Base-by-base conservation (phyloP, 1,140 invertebrate genomes). In the Drosophila albomicans region DNA sequence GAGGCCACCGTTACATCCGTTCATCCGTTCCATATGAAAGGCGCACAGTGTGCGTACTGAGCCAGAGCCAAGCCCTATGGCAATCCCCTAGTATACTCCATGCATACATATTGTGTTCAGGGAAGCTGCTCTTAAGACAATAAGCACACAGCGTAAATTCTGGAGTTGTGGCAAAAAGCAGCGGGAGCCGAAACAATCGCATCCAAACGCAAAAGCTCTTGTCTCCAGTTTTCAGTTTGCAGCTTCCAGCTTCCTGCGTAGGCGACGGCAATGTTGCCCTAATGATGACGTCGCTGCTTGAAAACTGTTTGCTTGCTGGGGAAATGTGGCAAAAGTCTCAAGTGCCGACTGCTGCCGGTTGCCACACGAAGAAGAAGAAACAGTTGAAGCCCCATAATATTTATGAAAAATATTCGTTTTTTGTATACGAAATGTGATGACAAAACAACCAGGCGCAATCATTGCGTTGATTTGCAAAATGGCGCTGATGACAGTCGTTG, bases 391-490 rank as follows among this genome's bases (percentile, higher is more conserved):
- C 59, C 75, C 75, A 72, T 79, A 76, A 85, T 79, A 89, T 89
- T 89, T 89, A 89, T 89, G 68, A 78, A 89, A 88, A 85, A 81
- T 79, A 79, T 81, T 61, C 20, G 10, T 25, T 38, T 45, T 48
- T 46, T 61, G 20, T 25, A 38, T 62, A 20, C 49, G 38, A 69
- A 71, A 68, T 49, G 62, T 56, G 74, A 80, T 78, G 75, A 80
- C 75, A 80, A 80, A 80, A 80, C 74, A 80, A 80, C 30, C 64
- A 73, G 75, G 59, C 79, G 81, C 84, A 88, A 88, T 88, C 85
- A 89, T 89, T 88, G 79, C 85, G 85, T 88, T 88, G 78, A 88
- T 88, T 90, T 89, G 81, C 85, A 82, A 88, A 88, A 88, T 89
- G 85, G 85, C 85, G 85, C 71, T 73, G 85, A 88, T 88, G 85